Percentiles rank a stretch among this genome's conserved stretches.
phyloP scores from a whole-genome alignment of 2,797 vertebrate genomes.

The Choloepus didactylus region DNA sequence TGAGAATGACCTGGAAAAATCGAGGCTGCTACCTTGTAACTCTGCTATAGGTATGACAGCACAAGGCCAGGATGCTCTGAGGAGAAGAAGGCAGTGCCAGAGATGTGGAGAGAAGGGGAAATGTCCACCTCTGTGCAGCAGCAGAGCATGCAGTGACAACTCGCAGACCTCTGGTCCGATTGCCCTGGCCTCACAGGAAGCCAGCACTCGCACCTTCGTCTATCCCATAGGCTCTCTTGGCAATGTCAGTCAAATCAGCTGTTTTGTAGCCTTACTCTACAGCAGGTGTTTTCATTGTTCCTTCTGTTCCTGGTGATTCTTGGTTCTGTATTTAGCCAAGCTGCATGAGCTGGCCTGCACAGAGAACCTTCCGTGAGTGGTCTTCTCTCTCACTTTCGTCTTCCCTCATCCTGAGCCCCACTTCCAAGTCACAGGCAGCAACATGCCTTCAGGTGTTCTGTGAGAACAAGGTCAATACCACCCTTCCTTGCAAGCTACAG shows the following conservation, averaged over 20 bases:
- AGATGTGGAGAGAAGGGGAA: not conserved
- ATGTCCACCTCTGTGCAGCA: not conserved
- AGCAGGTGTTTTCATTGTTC: not conserved
- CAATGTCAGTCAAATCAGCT: not conserved
- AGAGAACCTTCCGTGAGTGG: rapidly evolving
- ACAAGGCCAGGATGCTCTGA: not conserved
- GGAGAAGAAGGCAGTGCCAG: not conserved
- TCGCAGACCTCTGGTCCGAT: not conserved
- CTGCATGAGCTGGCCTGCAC: not conserved
- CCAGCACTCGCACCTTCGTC: no score
- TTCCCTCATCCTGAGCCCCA: no score
- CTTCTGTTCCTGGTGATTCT: not conserved
- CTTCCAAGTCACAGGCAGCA: not conserved
- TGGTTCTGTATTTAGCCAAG: not conserved
- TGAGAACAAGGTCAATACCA: not conserved
- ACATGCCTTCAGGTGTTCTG: not conserved
- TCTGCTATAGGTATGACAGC: not conserved
- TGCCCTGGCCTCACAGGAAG: not conserved
- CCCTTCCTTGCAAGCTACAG: not conserved
- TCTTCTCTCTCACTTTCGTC: not conserved
- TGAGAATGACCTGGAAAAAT: not conserved
- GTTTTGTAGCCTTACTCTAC: not conserved
- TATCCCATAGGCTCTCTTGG: not conserved
- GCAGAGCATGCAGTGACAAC: not conserved
- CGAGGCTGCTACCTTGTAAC: not conserved